Base-by-base conservation (phyloP, 2,797 vertebrate genomes). In the Poecilia wingei region DNA sequence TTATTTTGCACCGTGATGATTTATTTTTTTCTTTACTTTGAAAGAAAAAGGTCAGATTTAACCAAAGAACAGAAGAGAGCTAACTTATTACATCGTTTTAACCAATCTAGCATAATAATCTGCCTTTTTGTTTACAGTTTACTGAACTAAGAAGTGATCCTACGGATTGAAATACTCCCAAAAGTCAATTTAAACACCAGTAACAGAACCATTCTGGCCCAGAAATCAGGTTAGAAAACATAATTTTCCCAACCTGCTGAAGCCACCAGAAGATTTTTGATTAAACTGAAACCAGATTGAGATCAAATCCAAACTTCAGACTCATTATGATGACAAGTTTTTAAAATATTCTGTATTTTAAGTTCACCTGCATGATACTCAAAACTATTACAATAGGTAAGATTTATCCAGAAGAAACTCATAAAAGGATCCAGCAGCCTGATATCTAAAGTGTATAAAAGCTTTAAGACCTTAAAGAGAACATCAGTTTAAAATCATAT, bases 381-480 rank as follows among this genome's bases (percentile, higher is more conserved):
- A 89, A 88, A 84, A 90, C 91, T 93, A 92, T 88, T 73, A 91
- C 81, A 85, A 78, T 91, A 94, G 87, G 82, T 93, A 90, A 91
- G 89, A 94, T 91, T 92, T 92, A 91, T 87, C 82, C 77, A 79
- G 89, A 84, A 74, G 77, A 84, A 74, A 81, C 85, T 66, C 64
- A 85, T 73, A 91, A 74, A 90, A 88, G 77, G 90, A 86, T 85
- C 87, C 87, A 89, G 88, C 89, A 86, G 87, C 91, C 86, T 84
- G 87, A 92, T 93, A 93, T 93, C 88, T 90, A 86, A 89, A 93
- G 91, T 94, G 91, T 94, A 93, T 91, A 94, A 93, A 95, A 95
- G 93, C 94, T 95, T 95, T 95, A 95, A 93, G 89, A 94, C 87
- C 88, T 68, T 89, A 91, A 92, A 89, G 84, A 90, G 76, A 87